phyloP scores from a whole-genome alignment of 2,113 vertebrate genomes.

The Motacilla alba region DNA sequence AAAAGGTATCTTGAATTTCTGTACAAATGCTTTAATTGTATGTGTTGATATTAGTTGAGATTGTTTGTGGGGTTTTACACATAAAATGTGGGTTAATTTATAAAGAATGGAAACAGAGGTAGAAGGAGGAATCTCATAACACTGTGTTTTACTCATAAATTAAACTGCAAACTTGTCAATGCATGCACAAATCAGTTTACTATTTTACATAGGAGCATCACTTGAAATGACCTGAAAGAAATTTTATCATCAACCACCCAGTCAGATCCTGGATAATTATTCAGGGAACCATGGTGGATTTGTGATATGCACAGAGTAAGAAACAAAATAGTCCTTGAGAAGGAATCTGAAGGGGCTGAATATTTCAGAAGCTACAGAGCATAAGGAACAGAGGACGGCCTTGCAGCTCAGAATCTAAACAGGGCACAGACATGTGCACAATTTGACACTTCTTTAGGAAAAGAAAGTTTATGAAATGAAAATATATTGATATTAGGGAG shows the following conservation, averaged over 20 bases:
- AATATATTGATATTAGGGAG: not conserved
- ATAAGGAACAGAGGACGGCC: not conserved
- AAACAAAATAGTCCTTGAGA: not conserved
- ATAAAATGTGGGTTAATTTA: not conserved
- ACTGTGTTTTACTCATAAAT: not conserved
- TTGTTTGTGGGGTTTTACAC: not conserved
- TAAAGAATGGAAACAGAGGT: not conserved
- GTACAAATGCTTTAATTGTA: not conserved
- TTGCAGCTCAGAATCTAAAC: not conserved
- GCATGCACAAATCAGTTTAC: not conserved
- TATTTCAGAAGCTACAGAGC: not conserved
- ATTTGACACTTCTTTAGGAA: not conserved
- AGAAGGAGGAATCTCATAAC: not conserved
- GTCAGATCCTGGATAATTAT: not conserved
- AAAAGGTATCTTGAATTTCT: not conserved
- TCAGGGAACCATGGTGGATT: not conserved
- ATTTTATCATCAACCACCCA: not conserved
- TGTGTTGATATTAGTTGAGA: not conserved
- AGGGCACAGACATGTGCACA: not conserved
- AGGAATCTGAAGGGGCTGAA: not conserved
- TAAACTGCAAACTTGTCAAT: not conserved
- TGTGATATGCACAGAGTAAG: not conserved
- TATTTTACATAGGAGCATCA: not conserved
- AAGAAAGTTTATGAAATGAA: not conserved
- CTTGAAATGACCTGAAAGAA: slow-evolving; percentile 3